Evolutionary conservation across 1,140 invertebrate genomes (phyloP).

Genomic region (Harlomillsia oculata): DNA sequence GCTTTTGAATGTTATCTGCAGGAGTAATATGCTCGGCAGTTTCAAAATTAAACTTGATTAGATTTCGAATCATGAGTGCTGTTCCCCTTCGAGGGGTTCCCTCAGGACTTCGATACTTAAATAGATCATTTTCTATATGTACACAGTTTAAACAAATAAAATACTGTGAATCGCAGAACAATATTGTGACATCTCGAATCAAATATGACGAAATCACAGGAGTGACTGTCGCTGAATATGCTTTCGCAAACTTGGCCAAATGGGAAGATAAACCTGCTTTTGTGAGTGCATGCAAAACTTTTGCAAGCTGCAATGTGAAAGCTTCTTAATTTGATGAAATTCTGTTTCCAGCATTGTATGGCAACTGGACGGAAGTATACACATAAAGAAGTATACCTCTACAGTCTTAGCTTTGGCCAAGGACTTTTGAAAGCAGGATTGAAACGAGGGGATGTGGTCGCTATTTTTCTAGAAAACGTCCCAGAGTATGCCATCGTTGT

Average conservation of each 20-base stretch:
- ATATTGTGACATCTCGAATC: too few relatives aligned
- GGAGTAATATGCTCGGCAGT: too few relatives aligned
- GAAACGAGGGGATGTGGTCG: slow-evolving; percentile 17
- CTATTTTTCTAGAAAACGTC: slow-evolving; percentile 18
- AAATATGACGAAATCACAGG: too few relatives aligned
- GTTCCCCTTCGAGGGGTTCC: too few relatives aligned
- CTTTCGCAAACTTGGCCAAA: neutral
- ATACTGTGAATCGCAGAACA: too few relatives aligned
- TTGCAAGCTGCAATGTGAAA: neutral
- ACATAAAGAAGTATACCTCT: slow-evolving; percentile 12
- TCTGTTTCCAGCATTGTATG: slow-evolving; percentile 18
- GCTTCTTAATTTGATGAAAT: neutral
- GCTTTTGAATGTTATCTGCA: too few relatives aligned
- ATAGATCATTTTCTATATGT: too few relatives aligned
- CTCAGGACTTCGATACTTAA: too few relatives aligned
- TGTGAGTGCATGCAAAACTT: neutral
- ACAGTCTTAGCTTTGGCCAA: slow-evolving; percentile 24
- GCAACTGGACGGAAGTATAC: slow-evolving; percentile 25
- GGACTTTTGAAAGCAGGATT: slow-evolving; percentile 22
- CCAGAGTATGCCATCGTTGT: slow-evolving; percentile 16
- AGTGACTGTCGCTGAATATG: neutral
- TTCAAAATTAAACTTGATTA: too few relatives aligned
- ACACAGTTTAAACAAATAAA: too few relatives aligned
- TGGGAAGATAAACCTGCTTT: neutral
- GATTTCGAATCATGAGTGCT: too few relatives aligned